Evolutionary conservation across 2,113 vertebrate species (phyloP), one percentile per base, ranked within the genome.

Genomic region (Forbesichthys papilliferus): DNA sequence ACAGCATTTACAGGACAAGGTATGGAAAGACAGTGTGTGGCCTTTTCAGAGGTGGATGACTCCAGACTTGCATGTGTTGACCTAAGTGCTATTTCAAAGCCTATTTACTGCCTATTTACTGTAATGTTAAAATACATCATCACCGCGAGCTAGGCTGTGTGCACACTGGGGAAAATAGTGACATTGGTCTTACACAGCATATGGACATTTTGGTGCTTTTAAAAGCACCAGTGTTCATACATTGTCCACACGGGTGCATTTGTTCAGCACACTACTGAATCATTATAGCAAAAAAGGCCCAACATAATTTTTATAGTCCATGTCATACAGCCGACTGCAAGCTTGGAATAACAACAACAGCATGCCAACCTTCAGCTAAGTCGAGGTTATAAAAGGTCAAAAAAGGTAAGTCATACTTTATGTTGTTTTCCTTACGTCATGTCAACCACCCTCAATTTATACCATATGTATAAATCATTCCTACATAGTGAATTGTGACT

Each of bases 181-280:
- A 71, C 7, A 63, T 20, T 48, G 46, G 53, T 13, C 54, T 63
- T 42, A 42, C 7, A 27, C 27, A 27, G 27, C 27, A 48, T 49
- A 66, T n/a, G 64, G 69, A 52, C 60, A 34, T 54, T 81, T 60
- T 61, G 13, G 62, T 63, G 76, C 60, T 67, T 84, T 33, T 56
- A 72, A 81, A 79, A 48, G 68, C 20, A 47, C 64, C 69, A 63
- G 79, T 82, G 73, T 87, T 83, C 84, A 77, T 73, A 73, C 46
- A 86, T 81, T 88, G 89, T 78, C 87, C 89, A 89, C 86, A 89
- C 65, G 77, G 89, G 84, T 86, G 87, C 84, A 82, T 89, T 87
- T 88, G 85, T 68, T 74, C 79, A 80, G 69, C 78, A 67, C 67
- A 60, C 46, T 73, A 12, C 0, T 78, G 54, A 51, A 64, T 61